phyloP scores from a whole-genome alignment of 2,888 invertebrate genomes.

The Plagodis dolabraria region DNA sequence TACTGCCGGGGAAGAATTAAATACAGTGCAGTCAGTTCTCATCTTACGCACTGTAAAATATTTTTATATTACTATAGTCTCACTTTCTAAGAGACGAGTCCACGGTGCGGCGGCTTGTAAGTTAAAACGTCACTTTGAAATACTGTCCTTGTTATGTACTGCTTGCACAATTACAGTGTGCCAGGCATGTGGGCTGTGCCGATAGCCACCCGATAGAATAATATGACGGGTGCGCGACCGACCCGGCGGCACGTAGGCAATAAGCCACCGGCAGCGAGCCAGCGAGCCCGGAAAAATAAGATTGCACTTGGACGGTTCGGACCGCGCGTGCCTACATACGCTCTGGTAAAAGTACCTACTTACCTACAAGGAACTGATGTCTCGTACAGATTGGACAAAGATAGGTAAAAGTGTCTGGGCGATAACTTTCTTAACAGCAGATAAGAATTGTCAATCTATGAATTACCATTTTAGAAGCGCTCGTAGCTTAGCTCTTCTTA shows the following conservation, averaged over 20 bases:
- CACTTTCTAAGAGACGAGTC: no score
- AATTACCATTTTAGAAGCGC: no score
- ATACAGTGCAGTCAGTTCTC: no score
- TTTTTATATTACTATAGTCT: no score
- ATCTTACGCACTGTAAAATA: no score
- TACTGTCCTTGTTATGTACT: constrained; percentile 3
- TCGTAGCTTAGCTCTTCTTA: no score
- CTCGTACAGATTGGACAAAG: no score
- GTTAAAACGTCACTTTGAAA: no score
- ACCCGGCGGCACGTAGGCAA: constrained; percentile 81
- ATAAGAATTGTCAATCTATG: no score
- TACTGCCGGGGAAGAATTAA: no score
- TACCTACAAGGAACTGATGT: constrained; percentile 6
- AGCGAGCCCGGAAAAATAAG: constrained; percentile 77
- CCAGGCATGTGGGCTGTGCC: constrained; percentile 68
- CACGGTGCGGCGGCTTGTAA: no score
- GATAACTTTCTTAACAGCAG: not conserved
- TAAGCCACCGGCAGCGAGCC: constrained; percentile 79
- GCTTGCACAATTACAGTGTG: not conserved
- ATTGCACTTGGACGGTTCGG: constrained; percentile 67
- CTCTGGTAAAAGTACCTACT: constrained; percentile 24
- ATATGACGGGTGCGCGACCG: constrained; percentile 78
- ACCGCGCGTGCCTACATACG: constrained; percentile 64
- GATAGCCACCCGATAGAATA: constrained; percentile 82
- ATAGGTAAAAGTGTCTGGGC: not conserved